Evolutionary conservation across 2,113 vertebrate species (phyloP).

Genomic region (Tautogolabrus adspersus): DNA sequence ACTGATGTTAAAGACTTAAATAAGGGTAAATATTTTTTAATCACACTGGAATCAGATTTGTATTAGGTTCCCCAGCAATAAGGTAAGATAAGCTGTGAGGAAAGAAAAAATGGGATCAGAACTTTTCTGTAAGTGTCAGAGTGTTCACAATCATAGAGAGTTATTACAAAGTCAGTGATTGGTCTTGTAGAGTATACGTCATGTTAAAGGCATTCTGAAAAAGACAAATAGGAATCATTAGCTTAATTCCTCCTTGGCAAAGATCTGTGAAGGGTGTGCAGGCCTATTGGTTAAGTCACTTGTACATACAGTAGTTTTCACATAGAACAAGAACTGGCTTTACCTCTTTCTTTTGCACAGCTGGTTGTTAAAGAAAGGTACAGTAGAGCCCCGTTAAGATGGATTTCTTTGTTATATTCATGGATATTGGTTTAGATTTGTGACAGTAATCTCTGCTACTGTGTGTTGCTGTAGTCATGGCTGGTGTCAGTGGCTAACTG

Average conservation of each 20-base stretch:
- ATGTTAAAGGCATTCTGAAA: not conserved
- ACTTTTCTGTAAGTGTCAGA: not conserved
- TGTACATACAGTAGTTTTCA: conserved; percentile 3
- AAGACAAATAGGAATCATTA: conserved; percentile 11
- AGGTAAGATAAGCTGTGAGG: not conserved
- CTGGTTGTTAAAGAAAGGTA: conserved; percentile 20
- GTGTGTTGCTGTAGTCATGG: conserved; percentile 30
- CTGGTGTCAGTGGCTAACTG: conserved; percentile 47
- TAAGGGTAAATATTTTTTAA: no score
- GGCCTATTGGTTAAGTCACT: not conserved
- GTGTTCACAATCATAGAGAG: not conserved
- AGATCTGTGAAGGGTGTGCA: conserved; percentile 23
- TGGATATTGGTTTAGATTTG: conserved; percentile 34
- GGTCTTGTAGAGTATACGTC: not conserved
- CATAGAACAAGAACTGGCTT: conserved; percentile 12
- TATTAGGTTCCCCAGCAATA: no score
- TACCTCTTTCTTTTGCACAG: conserved; percentile 1
- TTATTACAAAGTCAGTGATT: not conserved
- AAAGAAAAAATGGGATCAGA: not conserved
- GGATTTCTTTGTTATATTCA: not conserved
- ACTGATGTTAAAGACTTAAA: not conserved
- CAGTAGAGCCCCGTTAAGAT: conserved; percentile 2
- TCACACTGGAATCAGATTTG: no score
- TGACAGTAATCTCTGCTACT: not conserved
- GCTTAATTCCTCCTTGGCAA: conserved; percentile 8